Base-by-base conservation (phyloP, 2,797 vertebrate species). In the Cyprinella venusta region DNA sequence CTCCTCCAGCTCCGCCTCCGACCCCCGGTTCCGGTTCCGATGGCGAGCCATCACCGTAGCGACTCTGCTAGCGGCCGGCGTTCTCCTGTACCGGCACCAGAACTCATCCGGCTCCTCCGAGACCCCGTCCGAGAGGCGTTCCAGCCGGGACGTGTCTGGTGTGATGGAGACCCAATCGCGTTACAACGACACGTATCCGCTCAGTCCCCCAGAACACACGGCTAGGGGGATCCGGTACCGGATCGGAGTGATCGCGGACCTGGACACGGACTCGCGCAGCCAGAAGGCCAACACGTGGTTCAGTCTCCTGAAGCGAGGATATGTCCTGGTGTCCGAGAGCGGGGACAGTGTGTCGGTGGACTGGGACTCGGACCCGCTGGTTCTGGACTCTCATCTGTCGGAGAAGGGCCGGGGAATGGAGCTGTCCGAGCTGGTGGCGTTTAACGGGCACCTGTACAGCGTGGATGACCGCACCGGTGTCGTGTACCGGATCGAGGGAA, bases 381-480 rank as follows among this genome's bases (percentile, higher is more conserved):
- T 96, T 87, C 91, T 99, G 89, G 96, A 96, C 87, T 96, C 96
- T 81, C 97, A 99, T 91, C 92, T 99, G 91, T 93, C 98, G 0
- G 98, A 99, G 90, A 98, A 97, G 87, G 98, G 97, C 6, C 88
- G 98, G 56, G 98, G 97, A 40, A 99, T 99, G 98, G 98, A 99
- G 93, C 96, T 99, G 63, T 99, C 98, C 0, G 98, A 99, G 80
- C 93, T 99, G 86, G 93, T 95, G 0, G 96, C 94, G 56, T 99
- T 99, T 91, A 98, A 99, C 0, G 98, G 98, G 80, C 97, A 96
- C 69, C 95, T 99, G 1, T 99, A 98, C 85, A 92, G 95, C 0
- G 98, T 99, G 40, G 98, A 99, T 0, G 98, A 99, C 92, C 95
- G 97, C 30, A 99, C 98, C 0, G 98, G 98, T 0, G 92, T 99